Percentiles rank a stretch among this genome's conserved stretches.
phyloP scores from a whole-genome alignment of 2,797 vertebrate genomes.

The Fringilla coelebs region DNA sequence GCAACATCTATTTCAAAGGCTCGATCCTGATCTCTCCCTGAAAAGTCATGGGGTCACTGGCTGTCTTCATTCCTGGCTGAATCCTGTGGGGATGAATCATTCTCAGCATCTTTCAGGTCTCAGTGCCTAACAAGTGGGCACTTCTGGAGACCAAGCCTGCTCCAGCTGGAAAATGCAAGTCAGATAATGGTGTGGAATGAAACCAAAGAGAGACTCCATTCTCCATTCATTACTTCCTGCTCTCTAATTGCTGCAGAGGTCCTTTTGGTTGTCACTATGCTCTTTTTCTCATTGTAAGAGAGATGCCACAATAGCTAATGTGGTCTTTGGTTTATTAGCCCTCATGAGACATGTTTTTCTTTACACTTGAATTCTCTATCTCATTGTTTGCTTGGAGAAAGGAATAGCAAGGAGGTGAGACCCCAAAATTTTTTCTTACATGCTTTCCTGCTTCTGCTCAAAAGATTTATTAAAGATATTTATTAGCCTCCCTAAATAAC shows the following conservation, averaged over 20 bases:
- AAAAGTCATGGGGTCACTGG: neutral
- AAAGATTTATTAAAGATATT: constrained; percentile 48
- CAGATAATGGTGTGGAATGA: neutral
- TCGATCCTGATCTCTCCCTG: neutral
- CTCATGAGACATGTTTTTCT: neutral
- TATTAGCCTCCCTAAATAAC: constrained; percentile 60
- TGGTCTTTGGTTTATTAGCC: constrained; percentile 3
- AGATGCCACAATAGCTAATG: neutral
- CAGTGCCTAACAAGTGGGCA: neutral
- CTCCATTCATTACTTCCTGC: neutral
- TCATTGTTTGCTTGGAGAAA: constrained; percentile 37
- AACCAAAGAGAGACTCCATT: neutral
- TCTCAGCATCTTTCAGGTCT: neutral
- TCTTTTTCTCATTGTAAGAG: neutral
- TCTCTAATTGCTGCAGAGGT: neutral
- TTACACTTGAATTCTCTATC: neutral
- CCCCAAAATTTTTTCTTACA: neutral
- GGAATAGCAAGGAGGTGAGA: neutral
- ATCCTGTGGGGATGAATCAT: neutral
- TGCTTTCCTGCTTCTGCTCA: constrained; percentile 1
- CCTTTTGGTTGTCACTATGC: neutral
- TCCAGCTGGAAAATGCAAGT: neutral
- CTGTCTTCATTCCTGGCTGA: neutral
- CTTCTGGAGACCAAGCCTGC: neutral
- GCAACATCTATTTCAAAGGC: neutral